Evolutionary conservation across 2,888 invertebrate species (phyloP).

Genomic region (Melanchra persicariae): DNA sequence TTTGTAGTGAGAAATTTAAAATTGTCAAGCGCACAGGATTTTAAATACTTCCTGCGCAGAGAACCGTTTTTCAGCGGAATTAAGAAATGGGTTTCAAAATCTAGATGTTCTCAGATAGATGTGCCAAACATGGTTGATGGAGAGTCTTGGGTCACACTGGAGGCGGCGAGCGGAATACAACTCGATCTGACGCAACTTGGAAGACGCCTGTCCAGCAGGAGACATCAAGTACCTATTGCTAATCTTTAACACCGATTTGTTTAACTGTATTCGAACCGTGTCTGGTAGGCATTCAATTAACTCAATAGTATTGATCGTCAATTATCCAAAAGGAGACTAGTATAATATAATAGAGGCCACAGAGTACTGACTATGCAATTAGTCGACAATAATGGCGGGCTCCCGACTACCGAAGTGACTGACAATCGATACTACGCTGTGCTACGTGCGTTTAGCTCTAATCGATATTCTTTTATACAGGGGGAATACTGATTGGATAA

Average conservation of each 20-base stretch:
- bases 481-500: not conserved
- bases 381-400: conserved; percentile 18
- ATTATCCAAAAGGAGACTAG: conserved; percentile 31
- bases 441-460: conserved; percentile 29
- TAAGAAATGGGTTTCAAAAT: too few species aligned
- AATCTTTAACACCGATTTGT: not conserved
- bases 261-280: not conserved
- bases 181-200: not conserved
- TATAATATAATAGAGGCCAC: conserved; percentile 25
- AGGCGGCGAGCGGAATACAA: not conserved
- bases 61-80: not conserved
- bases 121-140: not conserved
- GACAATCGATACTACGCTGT: conserved; percentile 31
- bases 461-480: conserved; percentile 31
- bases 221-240: not conserved
- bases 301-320: conserved; percentile 45
- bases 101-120: not conserved
- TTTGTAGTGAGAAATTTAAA: not conserved
- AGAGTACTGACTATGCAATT: conserved; percentile 45
- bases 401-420: not conserved
- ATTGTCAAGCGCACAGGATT: too few species aligned
- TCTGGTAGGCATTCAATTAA: conserved; percentile 19
- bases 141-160: too few species aligned
- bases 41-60: not conserved
- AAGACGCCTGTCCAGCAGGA: not conserved